Evolutionary conservation across 2,888 invertebrate species (phyloP).

Genomic region (Ichneumoninae sp.): DNA sequence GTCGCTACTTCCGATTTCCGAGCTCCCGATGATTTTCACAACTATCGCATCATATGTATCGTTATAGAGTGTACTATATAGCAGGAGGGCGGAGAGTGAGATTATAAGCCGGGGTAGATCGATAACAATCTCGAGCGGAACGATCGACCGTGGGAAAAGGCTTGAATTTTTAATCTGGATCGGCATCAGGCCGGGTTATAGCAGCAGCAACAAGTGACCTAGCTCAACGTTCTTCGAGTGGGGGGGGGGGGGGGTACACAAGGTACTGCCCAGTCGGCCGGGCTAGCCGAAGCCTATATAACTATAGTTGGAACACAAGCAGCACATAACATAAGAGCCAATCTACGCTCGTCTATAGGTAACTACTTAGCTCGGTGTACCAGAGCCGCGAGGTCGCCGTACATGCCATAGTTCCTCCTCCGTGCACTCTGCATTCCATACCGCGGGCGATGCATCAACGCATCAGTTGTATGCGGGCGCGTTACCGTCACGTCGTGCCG

Average conservation of each 20-base stretch:
- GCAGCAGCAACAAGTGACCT: slow-evolving; percentile 73
- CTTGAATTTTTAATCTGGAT: slow-evolving; percentile 71
- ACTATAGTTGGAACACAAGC: slow-evolving; percentile 49
- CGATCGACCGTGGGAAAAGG: slow-evolving; percentile 71
- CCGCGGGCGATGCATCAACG: slow-evolving; percentile 33
- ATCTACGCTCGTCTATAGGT: slow-evolving; percentile 51
- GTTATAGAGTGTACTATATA: neutral
- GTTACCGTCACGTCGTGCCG: slow-evolving; percentile 15
- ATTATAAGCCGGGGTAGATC: slow-evolving; percentile 53
- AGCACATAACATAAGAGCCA: slow-evolving; percentile 34
- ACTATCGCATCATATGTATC: neutral
- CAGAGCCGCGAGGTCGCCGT: slow-evolving; percentile 28
- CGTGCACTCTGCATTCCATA: slow-evolving; percentile 39
- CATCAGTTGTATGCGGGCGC: slow-evolving; percentile 18
- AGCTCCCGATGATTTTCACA: slow-evolving; percentile 23
- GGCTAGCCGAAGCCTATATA: slow-evolving; percentile 37
- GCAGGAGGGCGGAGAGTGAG: slow-evolving; percentile 4
- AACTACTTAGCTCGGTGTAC: slow-evolving; percentile 57
- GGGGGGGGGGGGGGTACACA: slow-evolving; percentile 32
- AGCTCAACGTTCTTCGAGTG: slow-evolving; percentile 68
- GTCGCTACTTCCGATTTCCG: neutral
- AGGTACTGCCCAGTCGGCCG: slow-evolving; percentile 28
- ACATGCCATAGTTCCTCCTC: neutral
- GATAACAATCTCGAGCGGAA: slow-evolving; percentile 69
- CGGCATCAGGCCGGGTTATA: slow-evolving; percentile 51